These are phyloP conservation scores for Engraulis encrasicolus DNA, from an alignment of 2,113 vertebrate species.

Conservation along the genomic window DNA sequence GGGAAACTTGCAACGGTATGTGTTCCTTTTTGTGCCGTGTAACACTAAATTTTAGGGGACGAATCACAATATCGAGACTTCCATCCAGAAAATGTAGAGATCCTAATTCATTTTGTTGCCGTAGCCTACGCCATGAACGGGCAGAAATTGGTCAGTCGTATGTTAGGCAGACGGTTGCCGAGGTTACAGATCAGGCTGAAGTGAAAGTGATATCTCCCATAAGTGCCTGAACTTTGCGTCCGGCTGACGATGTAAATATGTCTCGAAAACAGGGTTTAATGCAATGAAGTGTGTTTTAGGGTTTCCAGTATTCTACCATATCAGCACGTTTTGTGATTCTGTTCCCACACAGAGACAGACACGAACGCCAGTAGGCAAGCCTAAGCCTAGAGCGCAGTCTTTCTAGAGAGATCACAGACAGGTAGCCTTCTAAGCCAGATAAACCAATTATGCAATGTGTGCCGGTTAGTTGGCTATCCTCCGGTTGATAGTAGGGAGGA, in stretches of 20 bases:
- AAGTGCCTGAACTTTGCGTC: not conserved
- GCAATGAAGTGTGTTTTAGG: not conserved
- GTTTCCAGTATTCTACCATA: not conserved
- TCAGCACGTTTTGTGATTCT: not conserved
- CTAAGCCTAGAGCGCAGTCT: not conserved
- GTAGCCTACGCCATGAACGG: too few relatives aligned
- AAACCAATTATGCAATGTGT: constrained; percentile 17
- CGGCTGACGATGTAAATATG: not conserved
- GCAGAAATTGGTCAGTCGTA: not conserved
- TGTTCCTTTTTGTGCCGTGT: not conserved
- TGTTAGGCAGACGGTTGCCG: not conserved
- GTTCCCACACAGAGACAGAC: too few relatives aligned
- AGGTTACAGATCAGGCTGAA: not conserved
- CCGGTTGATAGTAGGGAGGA: not conserved
- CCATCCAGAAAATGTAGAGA: too few relatives aligned
- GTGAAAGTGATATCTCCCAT: not conserved
- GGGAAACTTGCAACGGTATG: not conserved
- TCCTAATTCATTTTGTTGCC: too few relatives aligned
- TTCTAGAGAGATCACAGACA: not conserved
- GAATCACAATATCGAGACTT: too few relatives aligned
- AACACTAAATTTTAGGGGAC: too few relatives aligned
- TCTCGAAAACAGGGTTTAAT: not conserved
- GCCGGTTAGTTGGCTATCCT: not conserved
- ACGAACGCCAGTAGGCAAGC: not conserved
- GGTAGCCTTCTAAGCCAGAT: constrained; percentile 11